Base-by-base conservation (phyloP, 2,888 invertebrate genomes). In the Zelleria hepariella region DNA sequence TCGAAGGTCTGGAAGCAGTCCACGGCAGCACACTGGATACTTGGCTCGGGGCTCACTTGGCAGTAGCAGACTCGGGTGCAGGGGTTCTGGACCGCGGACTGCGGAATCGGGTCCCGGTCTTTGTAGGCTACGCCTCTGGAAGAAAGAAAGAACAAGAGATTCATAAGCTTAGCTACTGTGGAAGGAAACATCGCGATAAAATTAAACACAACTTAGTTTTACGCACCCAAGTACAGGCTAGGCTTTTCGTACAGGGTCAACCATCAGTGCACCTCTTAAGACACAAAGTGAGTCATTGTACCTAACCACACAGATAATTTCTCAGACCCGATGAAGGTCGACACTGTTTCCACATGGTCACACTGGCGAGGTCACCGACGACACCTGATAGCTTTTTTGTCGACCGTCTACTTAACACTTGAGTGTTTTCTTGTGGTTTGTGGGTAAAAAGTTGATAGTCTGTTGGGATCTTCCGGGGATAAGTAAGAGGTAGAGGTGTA, bases 61-160 rank as follows among this genome's bases (percentile, higher is more conserved):
- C 87, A 88, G n/a, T 69, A 71, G 67, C 87, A 88, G 1, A 76
- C 81, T 63, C 77, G 73, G 1, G 86, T 81, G 63, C 87, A 88
- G 0, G 85, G 80, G 64, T 85, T 82, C 61, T 68, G 70, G 65
- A 87, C 73, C 56, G 73, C 61, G 24, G 61, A 66, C 63, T 86
- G 82, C 0, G 87, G 84, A 52, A 88, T 74, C 10, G 73, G 63
- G 1, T 73, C 63, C 8, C 73, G 66, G 64, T 80, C 68, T 0
- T 66, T 66, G 65, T 86, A 87, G 0, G 82, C 61, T 1, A 68
- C 70, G 7, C 86, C 86, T 67, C 87, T 88, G 79, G 55, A 78
- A 80, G 20, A 54, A n/a, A n/a, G n/a, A n/a, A n/a, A n/a, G n/a
- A n/a, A n/a, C n/a, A n/a, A n/a, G n/a, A n/a, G n/a, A n/a, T n/a